A percentile compares a stretch with the other conserved stretches of the same genome.
phyloP scores from a whole-genome alignment of 1,140 invertebrate species.

The Cryptotermes secundus region DNA sequence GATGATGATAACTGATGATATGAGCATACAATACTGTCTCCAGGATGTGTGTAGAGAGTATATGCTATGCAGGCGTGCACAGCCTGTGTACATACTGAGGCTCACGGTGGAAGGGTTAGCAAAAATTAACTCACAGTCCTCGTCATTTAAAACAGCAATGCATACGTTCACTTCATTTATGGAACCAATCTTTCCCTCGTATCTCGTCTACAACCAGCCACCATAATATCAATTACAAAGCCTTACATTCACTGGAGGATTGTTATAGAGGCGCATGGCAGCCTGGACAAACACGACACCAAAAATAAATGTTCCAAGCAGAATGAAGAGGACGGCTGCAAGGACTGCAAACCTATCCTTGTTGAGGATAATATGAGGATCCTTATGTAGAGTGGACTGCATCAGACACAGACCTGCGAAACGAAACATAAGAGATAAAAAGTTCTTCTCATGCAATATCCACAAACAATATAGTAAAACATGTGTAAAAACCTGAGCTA shows the following conservation, averaged over 20 bases:
- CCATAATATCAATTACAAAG: not conserved
- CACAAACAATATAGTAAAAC: not conserved
- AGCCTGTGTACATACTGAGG: too few relatives aligned
- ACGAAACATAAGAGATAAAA: constrained; percentile 25
- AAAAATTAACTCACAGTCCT: too few relatives aligned
- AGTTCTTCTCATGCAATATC: not conserved
- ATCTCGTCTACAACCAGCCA: too few relatives aligned
- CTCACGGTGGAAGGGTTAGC: too few relatives aligned
- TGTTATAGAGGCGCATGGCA: constrained; percentile 43
- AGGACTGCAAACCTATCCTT: constrained; percentile 47
- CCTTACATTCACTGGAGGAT: not conserved
- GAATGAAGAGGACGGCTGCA: constrained; percentile 52
- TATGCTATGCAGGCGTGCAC: too few relatives aligned
- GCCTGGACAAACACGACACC: constrained; percentile 59
- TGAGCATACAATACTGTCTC: too few relatives aligned
- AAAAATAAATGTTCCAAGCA: constrained; percentile 60
- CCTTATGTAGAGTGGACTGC: constrained; percentile 49
- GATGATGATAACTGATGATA: too few relatives aligned
- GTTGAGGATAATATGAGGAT: constrained; percentile 48
- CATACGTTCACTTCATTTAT: too few relatives aligned
- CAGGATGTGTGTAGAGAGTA: too few relatives aligned
- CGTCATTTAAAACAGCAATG: too few relatives aligned
- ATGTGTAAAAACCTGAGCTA: not conserved
- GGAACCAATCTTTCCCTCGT: too few relatives aligned
- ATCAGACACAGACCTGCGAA: constrained; percentile 59